phyloP scores from a whole-genome alignment of 2,797 vertebrate species.

The Borostomias antarcticus region DNA sequence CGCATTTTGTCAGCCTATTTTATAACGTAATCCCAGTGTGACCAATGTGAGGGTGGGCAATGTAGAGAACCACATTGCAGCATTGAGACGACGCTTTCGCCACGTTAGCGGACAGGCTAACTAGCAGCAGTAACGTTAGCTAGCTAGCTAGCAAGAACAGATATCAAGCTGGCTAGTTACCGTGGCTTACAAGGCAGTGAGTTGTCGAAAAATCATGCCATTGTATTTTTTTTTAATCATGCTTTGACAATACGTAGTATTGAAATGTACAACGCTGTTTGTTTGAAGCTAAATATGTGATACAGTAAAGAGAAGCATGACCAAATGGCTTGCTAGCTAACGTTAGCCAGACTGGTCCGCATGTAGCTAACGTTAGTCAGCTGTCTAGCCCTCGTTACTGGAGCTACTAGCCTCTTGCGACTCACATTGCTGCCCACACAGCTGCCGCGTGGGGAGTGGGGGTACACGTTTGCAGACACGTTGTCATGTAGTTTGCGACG shows the following conservation, averaged over 20 bases:
- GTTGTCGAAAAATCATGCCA: too few relatives aligned
- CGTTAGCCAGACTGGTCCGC: too few relatives aligned
- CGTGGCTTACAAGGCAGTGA: too few relatives aligned
- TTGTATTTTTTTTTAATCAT: too few relatives aligned
- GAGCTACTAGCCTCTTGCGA: not conserved
- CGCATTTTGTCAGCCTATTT: not conserved
- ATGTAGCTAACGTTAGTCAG: not conserved
- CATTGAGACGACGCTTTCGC: conserved; percentile 55
- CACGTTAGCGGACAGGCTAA: conserved; percentile 69
- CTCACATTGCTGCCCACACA: not conserved
- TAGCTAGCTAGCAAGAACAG: not conserved
- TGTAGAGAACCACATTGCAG: conserved; percentile 73
- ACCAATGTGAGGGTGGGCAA: not conserved
- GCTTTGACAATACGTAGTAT: too few relatives aligned
- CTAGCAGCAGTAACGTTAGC: conserved; percentile 7
- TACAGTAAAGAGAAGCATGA: too few relatives aligned
- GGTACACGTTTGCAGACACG: not conserved
- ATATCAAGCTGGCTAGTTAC: too few relatives aligned
- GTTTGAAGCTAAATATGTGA: too few relatives aligned
- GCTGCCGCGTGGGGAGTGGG: not conserved
- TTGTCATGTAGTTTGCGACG: not conserved
- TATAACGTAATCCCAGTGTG: not conserved
- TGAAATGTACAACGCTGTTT: too few relatives aligned
- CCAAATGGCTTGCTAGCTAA: too few relatives aligned
- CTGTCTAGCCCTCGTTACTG: too few relatives aligned